phyloP scores from a whole-genome alignment of 1,140 invertebrate species.

The Antheraea pernyi region DNA sequence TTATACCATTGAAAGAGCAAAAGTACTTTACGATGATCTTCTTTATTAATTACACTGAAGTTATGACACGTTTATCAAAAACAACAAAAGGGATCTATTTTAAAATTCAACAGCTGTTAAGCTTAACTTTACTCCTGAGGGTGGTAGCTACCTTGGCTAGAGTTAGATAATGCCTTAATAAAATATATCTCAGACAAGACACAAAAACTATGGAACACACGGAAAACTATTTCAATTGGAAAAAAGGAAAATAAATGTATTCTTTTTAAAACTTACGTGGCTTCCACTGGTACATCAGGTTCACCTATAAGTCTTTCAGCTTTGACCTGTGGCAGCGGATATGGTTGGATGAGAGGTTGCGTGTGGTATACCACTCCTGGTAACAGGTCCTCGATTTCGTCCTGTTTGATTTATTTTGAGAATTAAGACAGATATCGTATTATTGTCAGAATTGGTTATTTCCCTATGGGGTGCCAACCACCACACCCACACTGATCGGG shows the following conservation, averaged over 20 bases:
- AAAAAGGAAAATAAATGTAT: neutral
- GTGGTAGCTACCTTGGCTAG: too few species aligned
- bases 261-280: constrained; percentile 81
- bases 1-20: too few species aligned
- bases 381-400: constrained; percentile 75
- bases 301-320: constrained; percentile 86
- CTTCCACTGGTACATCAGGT: constrained; percentile 85
- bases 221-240: neutral
- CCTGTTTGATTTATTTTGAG: constrained; percentile 34
- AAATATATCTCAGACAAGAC: neutral
- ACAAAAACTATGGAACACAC: neutral
- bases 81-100: too few species aligned
- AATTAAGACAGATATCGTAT: neutral
- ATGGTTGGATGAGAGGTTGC: constrained; percentile 84
- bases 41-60: too few species aligned
- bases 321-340: constrained; percentile 82
- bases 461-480: too few species aligned
- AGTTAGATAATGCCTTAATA: neutral
- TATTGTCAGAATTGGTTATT: too few species aligned
- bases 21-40: too few species aligned
- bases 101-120: too few species aligned
- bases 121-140: too few species aligned
- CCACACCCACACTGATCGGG: too few species aligned
- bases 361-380: constrained; percentile 80
- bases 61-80: too few species aligned